Base-by-base conservation (phyloP, 2,888 invertebrate species). In the Scelioninae gen. 1 region DNA sequence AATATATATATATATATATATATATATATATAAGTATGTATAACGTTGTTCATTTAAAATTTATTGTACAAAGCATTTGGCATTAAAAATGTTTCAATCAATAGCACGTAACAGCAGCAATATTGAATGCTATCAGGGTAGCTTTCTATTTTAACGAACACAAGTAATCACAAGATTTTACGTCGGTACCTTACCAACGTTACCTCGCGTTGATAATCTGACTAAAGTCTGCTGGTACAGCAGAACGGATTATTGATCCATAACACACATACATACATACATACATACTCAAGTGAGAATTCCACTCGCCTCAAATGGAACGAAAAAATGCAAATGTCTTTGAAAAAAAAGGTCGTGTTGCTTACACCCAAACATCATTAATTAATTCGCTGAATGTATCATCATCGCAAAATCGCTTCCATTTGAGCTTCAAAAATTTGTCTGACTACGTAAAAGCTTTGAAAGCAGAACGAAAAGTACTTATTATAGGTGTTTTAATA, bases 121-220 rank as follows among this genome's bases (percentile, higher is more conserved):
- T 60, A 66, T 58, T 66, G 75, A 34, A 51, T 51, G 66, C 40
- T 66, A 66, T 76, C 16, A 68, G 62, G 40, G 55, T 55, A 60
- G 31, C 53, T 69, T 15, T 77, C 77, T 77, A 47, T 38, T 13
- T 68, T 69, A 62, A 69, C 77, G 13, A 68, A 55, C 68, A 62
- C 47, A 62, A 77, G 69, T 62, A 77, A 69, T 77, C 62, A 29
- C 55, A 69, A 16, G 58, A 62, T 43, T n/a, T 47, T 29, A 10
- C 5, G 77, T 77, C 77, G 77, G 77, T 77, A 77, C 13, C 45
- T 62, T 62, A 62, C 55, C 77, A 34, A 31, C 53, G 58, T 77
- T 77, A 77, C 69, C 77, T 63, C 77, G 69, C 62, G 62, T 47
- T 69, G 77, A 69, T 77, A 77, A 77, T 55, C 38, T 47, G 77